Evolutionary conservation across 2,888 invertebrate species (phyloP).

Genomic region (Sinohyriopsis cumingii): DNA sequence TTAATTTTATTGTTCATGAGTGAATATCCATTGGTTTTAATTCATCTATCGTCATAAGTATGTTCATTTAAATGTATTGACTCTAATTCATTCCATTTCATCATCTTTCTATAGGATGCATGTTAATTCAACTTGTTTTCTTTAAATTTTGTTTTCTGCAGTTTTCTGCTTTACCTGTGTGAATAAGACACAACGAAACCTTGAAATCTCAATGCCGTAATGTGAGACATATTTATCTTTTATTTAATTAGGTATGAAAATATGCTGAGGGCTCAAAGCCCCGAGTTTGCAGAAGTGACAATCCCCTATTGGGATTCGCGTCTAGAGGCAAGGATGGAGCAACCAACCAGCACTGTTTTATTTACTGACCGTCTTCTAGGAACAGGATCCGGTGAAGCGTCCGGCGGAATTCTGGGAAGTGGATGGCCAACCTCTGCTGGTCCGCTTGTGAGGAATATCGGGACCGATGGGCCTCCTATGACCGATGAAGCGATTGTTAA

Average conservation of each 20-base stretch:
- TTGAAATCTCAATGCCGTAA: too few species aligned
- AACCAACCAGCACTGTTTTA: constrained; percentile 40
- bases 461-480: constrained; percentile 46
- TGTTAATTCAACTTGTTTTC: too few species aligned
- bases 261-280: constrained; percentile 51
- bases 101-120: too few species aligned
- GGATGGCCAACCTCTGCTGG: constrained; percentile 47
- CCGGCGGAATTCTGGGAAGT: constrained; percentile 45
- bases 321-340: constrained; percentile 38
- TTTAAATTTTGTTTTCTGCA: too few species aligned
- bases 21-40: too few species aligned
- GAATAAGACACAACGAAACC: too few species aligned
- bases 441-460: constrained; percentile 46
- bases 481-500: constrained; percentile 37
- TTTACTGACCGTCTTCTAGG: constrained; percentile 51
- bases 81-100: too few species aligned
- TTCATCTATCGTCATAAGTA: too few species aligned
- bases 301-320: constrained; percentile 60
- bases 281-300: constrained; percentile 38
- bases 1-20: too few species aligned
- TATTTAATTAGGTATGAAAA: constrained; percentile 49
- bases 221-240: neutral
- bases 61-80: too few species aligned
- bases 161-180: too few species aligned
- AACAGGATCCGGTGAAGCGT: constrained; percentile 43